These are phyloP conservation scores for Nysson spinosus DNA, from an alignment of 2,888 invertebrate genomes.

Conservation along the genomic window DNA sequence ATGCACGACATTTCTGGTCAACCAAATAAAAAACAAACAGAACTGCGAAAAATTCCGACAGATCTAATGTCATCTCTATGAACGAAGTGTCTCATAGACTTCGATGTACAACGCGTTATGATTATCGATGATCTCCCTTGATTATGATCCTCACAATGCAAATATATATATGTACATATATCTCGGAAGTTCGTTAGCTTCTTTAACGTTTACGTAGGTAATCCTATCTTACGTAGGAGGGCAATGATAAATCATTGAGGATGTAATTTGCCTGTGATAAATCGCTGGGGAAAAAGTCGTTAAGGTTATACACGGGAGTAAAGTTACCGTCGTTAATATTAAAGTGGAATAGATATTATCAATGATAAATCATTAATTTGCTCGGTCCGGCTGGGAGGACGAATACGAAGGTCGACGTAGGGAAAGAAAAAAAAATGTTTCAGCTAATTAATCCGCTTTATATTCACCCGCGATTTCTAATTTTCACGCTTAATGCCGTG, in stretches of 20 bases:
- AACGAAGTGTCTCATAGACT: no score
- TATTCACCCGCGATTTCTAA: conserved; percentile 53
- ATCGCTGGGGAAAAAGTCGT: conserved; percentile 52
- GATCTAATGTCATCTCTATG: no score
- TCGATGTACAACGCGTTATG: conserved; percentile 20
- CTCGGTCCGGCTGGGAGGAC: conserved; percentile 12
- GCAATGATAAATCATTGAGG: conserved; percentile 51
- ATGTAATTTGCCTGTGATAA: conserved; percentile 55
- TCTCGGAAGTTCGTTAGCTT: conserved; percentile 43
- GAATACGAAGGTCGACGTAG: conserved; percentile 31
- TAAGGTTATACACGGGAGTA: conserved; percentile 52
- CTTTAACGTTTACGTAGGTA: conserved; percentile 49
- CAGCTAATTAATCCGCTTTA: conserved; percentile 58
- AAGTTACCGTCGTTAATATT: conserved; percentile 53
- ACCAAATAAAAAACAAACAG: no score
- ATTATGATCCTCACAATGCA: conserved; percentile 36
- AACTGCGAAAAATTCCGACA: no score
- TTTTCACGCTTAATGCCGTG: conserved; percentile 56
- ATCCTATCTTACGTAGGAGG: conserved; percentile 47
- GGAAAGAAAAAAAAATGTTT: conserved; percentile 29
- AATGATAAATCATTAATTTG: conserved; percentile 60
- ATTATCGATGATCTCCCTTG: conserved; percentile 42
- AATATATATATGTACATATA: conserved; percentile 37
- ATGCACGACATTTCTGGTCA: no score
- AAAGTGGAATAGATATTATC: conserved; percentile 58